Evolutionary conservation across 2,888 invertebrate species (phyloP), one percentile per base, ranked within the genome.

Genomic region (Himalopsyche japonica): DNA sequence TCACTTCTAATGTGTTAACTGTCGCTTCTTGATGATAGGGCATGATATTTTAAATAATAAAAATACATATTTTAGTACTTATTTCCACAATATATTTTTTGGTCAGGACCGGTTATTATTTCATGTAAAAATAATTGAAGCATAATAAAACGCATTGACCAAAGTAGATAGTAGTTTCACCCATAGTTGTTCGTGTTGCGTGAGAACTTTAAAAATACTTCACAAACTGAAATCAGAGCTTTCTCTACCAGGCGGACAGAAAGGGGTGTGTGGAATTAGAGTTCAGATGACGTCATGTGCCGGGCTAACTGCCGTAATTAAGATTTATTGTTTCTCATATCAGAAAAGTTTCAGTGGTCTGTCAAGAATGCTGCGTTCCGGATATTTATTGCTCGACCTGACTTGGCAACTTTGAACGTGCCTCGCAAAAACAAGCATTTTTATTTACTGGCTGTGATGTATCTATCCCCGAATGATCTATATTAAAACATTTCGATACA

Each of bases 281-380:
- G 34, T 37, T 34, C 82, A 49, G 76, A 82, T 80, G 85, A 82
- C 83, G 83, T 85, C 86, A 84, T 82, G 84, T 76, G 82, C 78
- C 57, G 82, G 79, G 83, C 81, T 82, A 86, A 84, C 84, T 82
- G 86, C 84, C 82, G 82, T 86, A 86, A 86, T 86, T 86, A 86
- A 86, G 86, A 86, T 86, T 86, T 86, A 86, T 86, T 82, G 84
- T 84, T 82, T 57, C 84, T 86, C 86, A 86, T 86, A 86, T 86
- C 86, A 84, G 86, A 86, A 86, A 84, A 86, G 84, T 84, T 84
- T 84, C 86, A 85, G 82, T 76, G 83, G 83, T 83, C 82, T 85
- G 83, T 85, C 80, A 83, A 83, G 70, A 83, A 79, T 85, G 85
- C 85, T 83, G 79, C 82, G 70, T 81, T 49, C 47, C 81, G 70